Conservation (phyloP, 2,113 vertebrate species). For the Rattus rattus region DNA sequence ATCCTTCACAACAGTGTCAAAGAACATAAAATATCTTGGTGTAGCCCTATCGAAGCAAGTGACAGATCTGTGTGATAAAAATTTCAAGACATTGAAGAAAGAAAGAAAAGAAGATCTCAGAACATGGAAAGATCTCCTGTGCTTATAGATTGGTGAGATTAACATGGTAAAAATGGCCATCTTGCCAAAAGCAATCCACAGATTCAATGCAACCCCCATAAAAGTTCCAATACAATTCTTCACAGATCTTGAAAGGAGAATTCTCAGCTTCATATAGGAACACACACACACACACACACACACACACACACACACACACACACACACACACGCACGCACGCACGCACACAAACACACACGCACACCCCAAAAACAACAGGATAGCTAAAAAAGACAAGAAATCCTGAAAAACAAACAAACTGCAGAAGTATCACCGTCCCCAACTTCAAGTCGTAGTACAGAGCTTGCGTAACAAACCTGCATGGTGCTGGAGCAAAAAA, state of each 20-base stretch:
- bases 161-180: background rate
- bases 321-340: no score
- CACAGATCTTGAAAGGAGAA: background rate
- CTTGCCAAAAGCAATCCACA: background rate
- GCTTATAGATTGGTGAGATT: background rate
- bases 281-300: no score
- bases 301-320: no score
- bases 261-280: background rate
- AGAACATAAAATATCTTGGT: background rate
- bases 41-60: background rate
- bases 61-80: background rate
- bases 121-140: background rate
- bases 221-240: background rate
- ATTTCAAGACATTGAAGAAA: background rate
- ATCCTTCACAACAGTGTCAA: background rate
- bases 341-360: no score
- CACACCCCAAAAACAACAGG: background rate
- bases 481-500: background rate
- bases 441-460: background rate
- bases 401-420: background rate
- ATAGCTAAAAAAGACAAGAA: background rate
- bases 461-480: background rate
- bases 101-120: background rate
- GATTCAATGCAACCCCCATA: background rate
- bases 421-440: background rate